These are phyloP conservation scores for Neodiprion fabricii DNA, from an alignment of 1,140 invertebrate genomes.

Conservation along the genomic window DNA sequence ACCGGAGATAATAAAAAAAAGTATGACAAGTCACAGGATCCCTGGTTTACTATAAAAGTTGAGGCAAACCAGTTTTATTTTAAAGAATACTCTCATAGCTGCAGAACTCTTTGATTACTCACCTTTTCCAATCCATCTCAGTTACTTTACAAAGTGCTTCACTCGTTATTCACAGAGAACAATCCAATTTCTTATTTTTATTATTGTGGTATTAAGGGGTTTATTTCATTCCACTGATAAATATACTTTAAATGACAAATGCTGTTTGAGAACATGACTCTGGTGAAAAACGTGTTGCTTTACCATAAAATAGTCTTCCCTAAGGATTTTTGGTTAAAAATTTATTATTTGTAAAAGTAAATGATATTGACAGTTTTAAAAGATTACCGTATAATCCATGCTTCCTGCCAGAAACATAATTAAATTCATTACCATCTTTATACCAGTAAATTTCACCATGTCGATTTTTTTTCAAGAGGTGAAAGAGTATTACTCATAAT, in stretches of 20 bases:
- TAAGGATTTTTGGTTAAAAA: too few species aligned
- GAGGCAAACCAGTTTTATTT: neutral
- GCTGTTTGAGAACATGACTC: too few species aligned
- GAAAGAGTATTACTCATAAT: neutral
- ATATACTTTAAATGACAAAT: too few species aligned
- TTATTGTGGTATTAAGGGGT: too few species aligned
- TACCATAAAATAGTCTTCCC: too few species aligned
- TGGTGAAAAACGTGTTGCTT: too few species aligned
- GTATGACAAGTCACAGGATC: neutral
- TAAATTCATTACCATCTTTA: neutral
- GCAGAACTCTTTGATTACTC: neutral
- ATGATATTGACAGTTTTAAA: too few species aligned
- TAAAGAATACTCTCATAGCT: neutral
- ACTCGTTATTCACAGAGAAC: too few species aligned
- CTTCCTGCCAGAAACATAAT: neutral
- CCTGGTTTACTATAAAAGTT: neutral
- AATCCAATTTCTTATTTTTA: too few species aligned
- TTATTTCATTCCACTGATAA: too few species aligned
- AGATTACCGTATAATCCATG: neutral
- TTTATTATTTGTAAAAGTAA: too few species aligned
- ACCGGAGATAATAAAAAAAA: slow-evolving; percentile 18
- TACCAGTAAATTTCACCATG: neutral
- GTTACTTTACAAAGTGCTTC: too few species aligned
- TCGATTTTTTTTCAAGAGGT: neutral
- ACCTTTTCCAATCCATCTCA: neutral